Evolutionary conservation across 2,113 vertebrate genomes (phyloP), one percentile per base, ranked within the genome.

Genomic region (Recurvirostra avosetta): DNA sequence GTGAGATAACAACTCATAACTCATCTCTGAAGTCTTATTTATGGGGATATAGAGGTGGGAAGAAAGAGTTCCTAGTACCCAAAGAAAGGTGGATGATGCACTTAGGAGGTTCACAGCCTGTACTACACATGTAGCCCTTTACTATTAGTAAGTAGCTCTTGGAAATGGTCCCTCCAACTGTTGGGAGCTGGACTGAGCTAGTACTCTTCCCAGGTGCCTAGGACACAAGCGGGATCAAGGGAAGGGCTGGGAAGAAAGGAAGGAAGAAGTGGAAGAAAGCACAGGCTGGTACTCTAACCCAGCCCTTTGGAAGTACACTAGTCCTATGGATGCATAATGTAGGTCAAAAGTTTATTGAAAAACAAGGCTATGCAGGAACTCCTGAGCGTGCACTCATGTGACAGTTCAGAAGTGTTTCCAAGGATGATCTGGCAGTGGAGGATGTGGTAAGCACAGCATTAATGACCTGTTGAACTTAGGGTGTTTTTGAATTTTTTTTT

Each of bases 361-460:
- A 81, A 66, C 52, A 73, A 70, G 45, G 78, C 78, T 41, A 63
- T 86, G 53, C 4, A 7, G 77, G 81, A 96, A 52, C 62, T 85
- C 74, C 78, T 93, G 71, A 91, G 67, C 47, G 40, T 53, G 40
- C 40, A 36, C 49, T 76, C 87, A 86, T 61, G 36, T 95, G 87
- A 87, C 47, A 63, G 38, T 15, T 79, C 75, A 86, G 90, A 79
- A 95, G 53, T 6, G 11, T 36, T 56, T 95, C 86, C 94, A 95
- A 95, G 73, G 77, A 79, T 1, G 3, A 62, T 72, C 49, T 11
- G 70, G 61, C 66, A 62, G 41, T 59, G 1, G 6, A 85, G 62
- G 92, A 95, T 92, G 89, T 97, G 91, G 89, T 89, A 90, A 95
- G 26, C 50, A n/a, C 92, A 83, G 66, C 62, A 66, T 66, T 47